Conservation (phyloP, 2,113 vertebrate species). For the Ictalurus punctatus region DNA sequence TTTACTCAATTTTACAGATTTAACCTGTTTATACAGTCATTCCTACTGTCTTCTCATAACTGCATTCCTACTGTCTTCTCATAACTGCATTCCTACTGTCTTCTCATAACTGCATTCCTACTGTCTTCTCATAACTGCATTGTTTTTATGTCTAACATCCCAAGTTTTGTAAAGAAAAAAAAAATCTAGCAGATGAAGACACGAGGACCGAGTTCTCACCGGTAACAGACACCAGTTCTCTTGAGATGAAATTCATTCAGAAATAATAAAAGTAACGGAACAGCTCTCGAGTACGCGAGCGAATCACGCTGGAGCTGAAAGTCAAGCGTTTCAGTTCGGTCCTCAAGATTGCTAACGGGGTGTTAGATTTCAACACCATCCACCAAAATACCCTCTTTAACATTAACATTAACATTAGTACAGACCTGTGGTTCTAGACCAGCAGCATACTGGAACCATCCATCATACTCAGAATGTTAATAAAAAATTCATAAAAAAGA, state of each 20-base stretch:
- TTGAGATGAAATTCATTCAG: not conserved
- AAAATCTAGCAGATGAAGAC: not conserved
- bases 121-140: not conserved
- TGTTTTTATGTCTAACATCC: not conserved
- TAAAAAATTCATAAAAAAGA: too few species aligned
- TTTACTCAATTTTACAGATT: too few species aligned
- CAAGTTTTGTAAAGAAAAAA: not conserved
- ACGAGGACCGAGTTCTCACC: not conserved
- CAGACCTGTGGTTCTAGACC: not conserved
- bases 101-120: too few species aligned
- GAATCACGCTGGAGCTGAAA: not conserved
- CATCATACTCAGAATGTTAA: too few species aligned
- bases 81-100: not conserved
- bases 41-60: not conserved
- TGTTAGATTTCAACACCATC: not conserved
- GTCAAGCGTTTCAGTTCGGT: conserved; percentile 12
- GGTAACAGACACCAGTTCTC: not conserved
- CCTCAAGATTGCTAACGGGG: not conserved
- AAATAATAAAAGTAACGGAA: not conserved
- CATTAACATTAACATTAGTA: not conserved
- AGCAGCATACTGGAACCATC: not conserved
- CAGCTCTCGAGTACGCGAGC: not conserved
- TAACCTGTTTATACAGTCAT: not conserved
- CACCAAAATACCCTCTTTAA: not conserved
- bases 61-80: not conserved